A percentile compares a stretch with the other conserved stretches of the same genome.
Conservation (phyloP, 2,113 vertebrate genomes). For the Oncorhynchus gorbuscha region DNA sequence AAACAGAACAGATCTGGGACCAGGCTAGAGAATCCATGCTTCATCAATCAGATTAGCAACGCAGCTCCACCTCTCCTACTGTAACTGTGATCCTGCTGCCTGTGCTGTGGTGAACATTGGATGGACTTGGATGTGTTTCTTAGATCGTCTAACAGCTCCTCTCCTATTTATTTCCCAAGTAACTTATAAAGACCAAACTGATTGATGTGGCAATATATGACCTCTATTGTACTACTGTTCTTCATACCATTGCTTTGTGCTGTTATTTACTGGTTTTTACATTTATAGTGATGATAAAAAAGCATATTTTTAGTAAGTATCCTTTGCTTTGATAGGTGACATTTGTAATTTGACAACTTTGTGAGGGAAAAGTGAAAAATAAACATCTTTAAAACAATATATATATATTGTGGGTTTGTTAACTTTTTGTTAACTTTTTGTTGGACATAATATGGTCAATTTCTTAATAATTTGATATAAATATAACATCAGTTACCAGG, state of each 20-base stretch:
- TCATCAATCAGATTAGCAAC: neutral
- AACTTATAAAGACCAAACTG: conserved; percentile 10
- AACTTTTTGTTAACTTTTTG: neutral
- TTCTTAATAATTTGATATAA: neutral
- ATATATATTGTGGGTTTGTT: neutral
- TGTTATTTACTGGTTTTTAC: conserved; percentile 19
- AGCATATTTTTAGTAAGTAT: conserved; percentile 27
- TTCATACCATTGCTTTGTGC: conserved; percentile 18
- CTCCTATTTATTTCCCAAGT: conserved; percentile 2
- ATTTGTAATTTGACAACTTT: conserved; percentile 41
- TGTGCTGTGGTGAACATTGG: neutral
- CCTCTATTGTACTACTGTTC: neutral
- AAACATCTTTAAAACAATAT: conserved; percentile 10
- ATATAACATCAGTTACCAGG: neutral
- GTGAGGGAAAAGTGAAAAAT: conserved; percentile 26
- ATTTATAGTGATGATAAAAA: conserved; percentile 25
- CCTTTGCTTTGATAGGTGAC: conserved; percentile 29
- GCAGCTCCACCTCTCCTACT: neutral
- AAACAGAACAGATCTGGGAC: no score
- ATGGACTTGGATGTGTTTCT: neutral
- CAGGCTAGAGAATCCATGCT: neutral
- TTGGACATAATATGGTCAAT: neutral
- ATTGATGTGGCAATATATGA: conserved; percentile 7
- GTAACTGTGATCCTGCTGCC: neutral
- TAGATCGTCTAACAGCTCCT: neutral